Evolutionary conservation across 2,113 vertebrate genomes (phyloP).

Genomic region (Megatriorchis doriae): DNA sequence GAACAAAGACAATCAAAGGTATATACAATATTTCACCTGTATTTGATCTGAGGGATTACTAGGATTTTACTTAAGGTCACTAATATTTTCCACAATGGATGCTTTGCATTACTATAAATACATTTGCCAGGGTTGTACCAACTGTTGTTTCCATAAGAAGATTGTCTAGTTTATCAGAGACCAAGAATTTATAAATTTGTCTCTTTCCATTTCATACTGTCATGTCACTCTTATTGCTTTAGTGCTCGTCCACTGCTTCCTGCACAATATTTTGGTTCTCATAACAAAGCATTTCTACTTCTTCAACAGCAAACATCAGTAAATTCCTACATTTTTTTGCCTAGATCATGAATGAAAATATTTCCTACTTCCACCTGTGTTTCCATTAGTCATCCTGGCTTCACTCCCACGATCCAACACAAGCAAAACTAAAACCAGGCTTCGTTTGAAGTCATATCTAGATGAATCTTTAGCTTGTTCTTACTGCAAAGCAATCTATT

Average conservation of each 20-base stretch:
- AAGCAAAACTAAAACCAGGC: neutral
- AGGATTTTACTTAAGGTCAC: neutral
- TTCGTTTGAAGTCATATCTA: neutral
- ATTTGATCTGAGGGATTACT: neutral
- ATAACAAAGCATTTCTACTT: constrained; percentile 5
- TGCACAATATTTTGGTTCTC: neutral
- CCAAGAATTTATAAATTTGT: neutral
- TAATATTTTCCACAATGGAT: neutral
- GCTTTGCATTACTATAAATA: neutral
- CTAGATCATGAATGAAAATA: constrained; percentile 1
- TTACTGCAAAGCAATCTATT: neutral
- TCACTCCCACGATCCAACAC: neutral
- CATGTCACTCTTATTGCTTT: neutral
- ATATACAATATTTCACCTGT: neutral
- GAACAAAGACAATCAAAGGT: neutral
- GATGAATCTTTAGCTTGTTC: neutral
- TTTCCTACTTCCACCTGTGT: neutral
- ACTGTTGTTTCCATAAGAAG: neutral
- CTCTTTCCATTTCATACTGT: neutral
- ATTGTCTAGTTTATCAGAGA: neutral
- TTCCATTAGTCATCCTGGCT: constrained; percentile 39
- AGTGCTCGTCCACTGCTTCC: neutral
- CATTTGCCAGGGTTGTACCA: neutral
- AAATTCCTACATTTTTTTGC: constrained; percentile 13
- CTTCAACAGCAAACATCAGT: neutral